Evolutionary conservation across 2,797 vertebrate species (phyloP), one percentile per base, ranked within the genome.

Genomic region (Pteronotus mesoamericanus): DNA sequence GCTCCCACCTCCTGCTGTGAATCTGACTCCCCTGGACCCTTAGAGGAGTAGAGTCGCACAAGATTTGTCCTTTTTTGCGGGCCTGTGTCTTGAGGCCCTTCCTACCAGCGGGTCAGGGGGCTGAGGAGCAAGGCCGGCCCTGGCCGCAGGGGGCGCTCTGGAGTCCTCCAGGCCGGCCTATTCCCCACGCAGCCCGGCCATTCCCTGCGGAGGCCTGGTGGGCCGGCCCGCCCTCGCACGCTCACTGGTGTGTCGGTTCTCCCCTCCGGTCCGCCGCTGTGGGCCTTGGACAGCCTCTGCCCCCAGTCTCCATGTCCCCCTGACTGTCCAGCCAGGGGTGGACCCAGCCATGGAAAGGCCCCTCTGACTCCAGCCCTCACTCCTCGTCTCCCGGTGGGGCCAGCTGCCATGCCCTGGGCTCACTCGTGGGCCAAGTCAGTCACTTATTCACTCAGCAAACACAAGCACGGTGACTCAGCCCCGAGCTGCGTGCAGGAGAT

Each of bases 111-210:
- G 59, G 16, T 0, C 9, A 3, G 29, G 46, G 26, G 10, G 5
- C 12, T 11, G 19, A 51, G 51, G 48, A 34, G 37, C 14, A 3
- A 34, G 39, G 75, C 71, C 4, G 4, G n/a, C 15, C 51, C 42
- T 6, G 2, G 39, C 16, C 7, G 9, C 15, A 0, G 59, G 6
- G 6, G 42, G 16, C 93, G 22, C 48, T 68, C 2, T 48, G 16
- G 66, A 34, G 1, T 0, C 26, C 57, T 55, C 29, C 5, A 3
- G n/a, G 48, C 19, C 84, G 48, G 72, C 1, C 16, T 12, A 16
- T 10, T 8, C 21, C 32, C 14, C 0, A 0, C 0, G 26, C 1
- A 2, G 39, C 32, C 19, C 4, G 14, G 3, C 9, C n/a, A n/a
- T n/a, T n/a, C 42, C 19, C 22, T 3, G 2, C 6, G 32, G 59